phyloP scores from a whole-genome alignment of 2,797 vertebrate genomes.

The Pantherophis alleghaniensis region DNA sequence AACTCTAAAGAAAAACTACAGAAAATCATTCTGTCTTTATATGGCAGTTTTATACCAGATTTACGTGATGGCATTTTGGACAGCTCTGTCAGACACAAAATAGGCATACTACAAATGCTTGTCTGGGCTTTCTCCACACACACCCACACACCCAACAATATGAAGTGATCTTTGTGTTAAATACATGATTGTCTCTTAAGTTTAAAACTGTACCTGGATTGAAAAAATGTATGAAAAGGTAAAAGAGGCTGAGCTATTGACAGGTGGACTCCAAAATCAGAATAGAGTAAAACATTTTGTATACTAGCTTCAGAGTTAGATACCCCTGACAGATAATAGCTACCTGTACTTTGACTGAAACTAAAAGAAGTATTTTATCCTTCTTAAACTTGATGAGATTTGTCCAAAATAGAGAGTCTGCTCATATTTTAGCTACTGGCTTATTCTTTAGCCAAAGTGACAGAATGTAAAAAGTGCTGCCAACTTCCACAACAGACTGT shows the following conservation, averaged over 20 bases:
- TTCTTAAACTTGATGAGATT: slow-evolving; percentile 1
- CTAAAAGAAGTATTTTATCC: neutral
- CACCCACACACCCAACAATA: neutral
- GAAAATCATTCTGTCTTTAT: neutral
- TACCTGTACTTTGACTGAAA: neutral
- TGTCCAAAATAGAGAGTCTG: neutral
- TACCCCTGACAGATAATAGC: neutral
- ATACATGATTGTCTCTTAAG: neutral
- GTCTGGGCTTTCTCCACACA: neutral
- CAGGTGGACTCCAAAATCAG: neutral
- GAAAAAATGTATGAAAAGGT: neutral
- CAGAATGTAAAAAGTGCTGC: slow-evolving; percentile 5
- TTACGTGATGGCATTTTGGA: neutral
- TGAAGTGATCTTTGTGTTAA: neutral
- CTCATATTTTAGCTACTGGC: slow-evolving; percentile 19
- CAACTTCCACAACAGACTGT: neutral
- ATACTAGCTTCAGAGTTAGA: neutral
- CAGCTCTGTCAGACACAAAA: neutral
- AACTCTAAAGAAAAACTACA: neutral
- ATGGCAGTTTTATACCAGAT: neutral
- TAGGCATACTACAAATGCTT: neutral
- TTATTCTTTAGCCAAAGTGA: slow-evolving; percentile 1
- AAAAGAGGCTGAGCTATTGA: neutral
- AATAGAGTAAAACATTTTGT: neutral
- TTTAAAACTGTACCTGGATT: neutral